Percentiles rank a stretch among this genome's conserved stretches.
These are phyloP conservation scores for Cydia amplana DNA, from an alignment of 1,140 invertebrate species.

Conservation along the genomic window DNA sequence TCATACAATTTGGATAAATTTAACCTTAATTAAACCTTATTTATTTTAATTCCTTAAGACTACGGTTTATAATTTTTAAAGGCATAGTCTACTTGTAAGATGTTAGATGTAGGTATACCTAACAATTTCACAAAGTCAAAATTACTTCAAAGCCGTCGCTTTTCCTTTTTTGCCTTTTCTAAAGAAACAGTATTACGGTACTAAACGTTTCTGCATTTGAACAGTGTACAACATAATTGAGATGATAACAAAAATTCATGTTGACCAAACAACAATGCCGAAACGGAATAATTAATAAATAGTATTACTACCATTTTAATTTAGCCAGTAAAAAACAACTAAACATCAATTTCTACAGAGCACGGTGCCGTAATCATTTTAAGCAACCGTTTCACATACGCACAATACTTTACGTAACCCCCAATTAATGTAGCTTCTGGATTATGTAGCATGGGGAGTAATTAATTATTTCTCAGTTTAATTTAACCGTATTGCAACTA, in stretches of 20 bases:
- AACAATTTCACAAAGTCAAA: no score
- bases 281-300: background rate
- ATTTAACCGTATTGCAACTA: constrained; percentile 25
- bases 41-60: no score
- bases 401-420: constrained; percentile 22
- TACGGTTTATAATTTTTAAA: no score
- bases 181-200: no score
- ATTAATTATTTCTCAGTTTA: constrained; percentile 27
- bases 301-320: background rate
- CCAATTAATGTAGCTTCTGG: constrained; percentile 15
- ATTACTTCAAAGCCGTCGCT: no score
- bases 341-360: background rate
- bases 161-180: no score
- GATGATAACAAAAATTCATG: background rate
- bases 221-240: no score
- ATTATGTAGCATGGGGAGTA: constrained; percentile 28
- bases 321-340: background rate
- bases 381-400: constrained; percentile 30
- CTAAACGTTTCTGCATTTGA: no score
- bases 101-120: no score
- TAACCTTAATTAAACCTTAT: no score
- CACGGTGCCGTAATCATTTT: constrained; percentile 16
- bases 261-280: background rate
- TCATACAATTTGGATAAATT: no score
- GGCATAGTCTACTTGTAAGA: no score